Conservation (phyloP, 2,113 vertebrate genomes). For the Xiphophorus hellerii region DNA sequence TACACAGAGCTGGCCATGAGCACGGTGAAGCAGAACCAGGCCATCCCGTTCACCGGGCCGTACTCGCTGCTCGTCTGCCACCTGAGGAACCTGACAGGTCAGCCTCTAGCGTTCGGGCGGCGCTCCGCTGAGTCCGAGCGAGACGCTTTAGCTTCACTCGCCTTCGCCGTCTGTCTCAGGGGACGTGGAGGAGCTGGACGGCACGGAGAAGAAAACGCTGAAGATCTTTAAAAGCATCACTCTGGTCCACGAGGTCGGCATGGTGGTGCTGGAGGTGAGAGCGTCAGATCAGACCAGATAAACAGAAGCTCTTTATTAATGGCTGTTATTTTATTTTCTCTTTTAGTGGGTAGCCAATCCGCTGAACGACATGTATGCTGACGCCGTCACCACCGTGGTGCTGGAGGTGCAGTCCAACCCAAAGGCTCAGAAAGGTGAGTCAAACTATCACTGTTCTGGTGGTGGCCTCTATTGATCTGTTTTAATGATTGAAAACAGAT, state of each 20-base stretch:
- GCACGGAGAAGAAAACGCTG: constrained; percentile 90
- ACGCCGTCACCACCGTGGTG: constrained; percentile 94
- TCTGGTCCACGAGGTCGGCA: constrained; percentile 89
- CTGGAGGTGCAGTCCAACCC: constrained; percentile 98
- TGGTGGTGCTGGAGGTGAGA: constrained; percentile 93
- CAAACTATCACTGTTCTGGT: neutral
- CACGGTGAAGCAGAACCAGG: constrained; percentile 96
- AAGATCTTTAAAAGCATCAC: constrained; percentile 94
- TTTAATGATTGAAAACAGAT: no score
- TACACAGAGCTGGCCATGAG: constrained; percentile 98
- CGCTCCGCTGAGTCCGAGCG: neutral
- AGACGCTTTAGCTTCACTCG: neutral
- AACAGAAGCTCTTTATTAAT: neutral
- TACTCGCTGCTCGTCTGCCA: constrained; percentile 90
- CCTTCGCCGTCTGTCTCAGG: constrained; percentile 72
- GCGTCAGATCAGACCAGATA: neutral
- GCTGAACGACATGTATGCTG: constrained; percentile 97
- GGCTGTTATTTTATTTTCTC: neutral
- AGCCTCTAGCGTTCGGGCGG: neutral
- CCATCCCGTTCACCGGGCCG: constrained; percentile 92
- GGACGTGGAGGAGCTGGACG: constrained; percentile 94
- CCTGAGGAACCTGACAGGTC: constrained; percentile 91
- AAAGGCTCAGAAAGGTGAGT: constrained; percentile 86
- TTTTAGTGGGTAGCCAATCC: constrained; percentile 95
- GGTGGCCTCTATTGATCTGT: no score